Base-by-base conservation (phyloP, 2,888 invertebrate species). In the Parapristionchus giblindavisi region DNA sequence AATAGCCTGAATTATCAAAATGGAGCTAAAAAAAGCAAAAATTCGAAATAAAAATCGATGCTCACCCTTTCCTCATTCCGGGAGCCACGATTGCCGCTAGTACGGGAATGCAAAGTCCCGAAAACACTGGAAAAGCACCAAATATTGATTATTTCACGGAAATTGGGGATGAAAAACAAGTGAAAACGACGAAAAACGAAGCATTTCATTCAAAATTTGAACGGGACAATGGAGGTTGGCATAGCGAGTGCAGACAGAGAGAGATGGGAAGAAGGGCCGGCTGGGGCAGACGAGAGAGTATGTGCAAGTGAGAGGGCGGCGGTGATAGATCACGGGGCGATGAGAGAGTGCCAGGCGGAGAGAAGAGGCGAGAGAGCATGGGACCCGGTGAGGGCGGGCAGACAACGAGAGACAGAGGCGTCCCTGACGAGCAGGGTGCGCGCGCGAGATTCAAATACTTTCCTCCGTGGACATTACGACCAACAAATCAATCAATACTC, bases 61-160 rank as follows among this genome's bases (percentile, higher is more conserved):
- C 63, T 38, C 38, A 63, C 63, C 63, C 63, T 27, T n/a, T 63
- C n/a, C n/a, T 63, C 63, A 63, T 63, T 38, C 40, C 27, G 21
- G 63, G 38, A 24, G 63, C 63, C 38, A 63, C 63, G 63, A 40
- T 63, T 29, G n/a, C n/a, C n/a, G n/a, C n/a, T 38, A 40, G 27
- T 24, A 24, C 24, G 27, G 27, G 63, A 43, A 17, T 14, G 17
- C 21, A n/a, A 29, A 6, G 24, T 27, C n/a, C 40, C n/a, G 6
- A 40, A 63, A 34, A 21, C 40, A 40, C 21, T 27, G n/a, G 11
- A 38, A 40, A 21, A 24, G 24, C 11, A 14, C 34, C 40, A 40
- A 34, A 24, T 27, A 24, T 21, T 6, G 4, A 24, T 8, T 1
- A 29, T 4, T 29, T 58, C 32, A 58, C 24, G 5, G 27, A 56